Evolutionary conservation across 2,888 invertebrate genomes (phyloP).

Genomic region (Tachina fera): DNA sequence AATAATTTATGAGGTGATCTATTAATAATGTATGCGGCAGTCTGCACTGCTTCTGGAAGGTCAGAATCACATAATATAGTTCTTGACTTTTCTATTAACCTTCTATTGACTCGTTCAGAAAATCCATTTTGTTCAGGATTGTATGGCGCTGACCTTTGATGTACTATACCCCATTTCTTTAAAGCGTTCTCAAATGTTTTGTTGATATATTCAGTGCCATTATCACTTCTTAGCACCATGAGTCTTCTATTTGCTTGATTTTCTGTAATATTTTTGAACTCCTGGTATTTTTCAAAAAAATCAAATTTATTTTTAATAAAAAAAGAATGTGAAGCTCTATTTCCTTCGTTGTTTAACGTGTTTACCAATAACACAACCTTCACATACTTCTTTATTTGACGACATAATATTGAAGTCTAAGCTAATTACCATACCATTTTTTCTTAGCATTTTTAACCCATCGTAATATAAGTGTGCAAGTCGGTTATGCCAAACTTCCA

Average conservation of each 20-base stretch:
- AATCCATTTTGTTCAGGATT: constrained; percentile 48
- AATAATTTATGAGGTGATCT: constrained; percentile 1
- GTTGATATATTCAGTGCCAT: constrained; percentile 51
- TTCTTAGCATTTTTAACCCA: too few species aligned
- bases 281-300: constrained; percentile 48
- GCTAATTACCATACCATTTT: too few species aligned
- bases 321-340: too few species aligned
- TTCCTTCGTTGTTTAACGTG: too few species aligned
- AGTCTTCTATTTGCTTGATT: constrained; percentile 52
- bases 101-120: constrained; percentile 62
- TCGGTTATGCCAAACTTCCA: too few species aligned
- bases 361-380: too few species aligned
- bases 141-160: constrained; percentile 40
- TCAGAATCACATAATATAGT: constrained; percentile 70
- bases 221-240: constrained; percentile 52
- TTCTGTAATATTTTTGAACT: constrained; percentile 64
- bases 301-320: too few species aligned
- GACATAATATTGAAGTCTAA: too few species aligned
- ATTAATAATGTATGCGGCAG: constrained; percentile 68
- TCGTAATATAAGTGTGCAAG: too few species aligned
- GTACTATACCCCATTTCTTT: constrained; percentile 19
- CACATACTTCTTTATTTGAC: too few species aligned
- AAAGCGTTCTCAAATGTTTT: constrained; percentile 27
- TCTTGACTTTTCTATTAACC: constrained; percentile 39
- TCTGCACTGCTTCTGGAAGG: constrained; percentile 67